Base-by-base conservation (phyloP, 2,797 vertebrate genomes). In the Lutjanus argentimaculatus region DNA sequence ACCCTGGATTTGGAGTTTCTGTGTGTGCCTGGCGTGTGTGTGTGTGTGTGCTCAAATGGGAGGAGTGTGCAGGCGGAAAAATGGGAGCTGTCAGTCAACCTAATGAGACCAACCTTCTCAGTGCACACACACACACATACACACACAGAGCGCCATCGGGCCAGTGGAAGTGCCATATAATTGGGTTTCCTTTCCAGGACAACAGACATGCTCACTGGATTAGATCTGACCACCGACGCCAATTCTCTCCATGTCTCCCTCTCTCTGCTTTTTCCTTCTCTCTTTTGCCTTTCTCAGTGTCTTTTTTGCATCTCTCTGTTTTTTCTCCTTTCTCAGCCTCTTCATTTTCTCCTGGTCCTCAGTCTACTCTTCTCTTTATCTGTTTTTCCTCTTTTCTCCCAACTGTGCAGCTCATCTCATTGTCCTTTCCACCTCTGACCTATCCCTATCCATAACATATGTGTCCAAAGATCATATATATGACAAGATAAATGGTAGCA, bases 151-250 rank as follows among this genome's bases (percentile, higher is more conserved):
- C 78, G 83, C 89, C 87, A 91, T 87, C 81, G 89, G 93, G 91
- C 89, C 93, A 87, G 93, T 94, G 93, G 93, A 95, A 94, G 94
- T 94, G 93, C 92, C 92, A 92, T 92, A 92, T 96, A 95, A 96
- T 96, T 96, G 95, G 93, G 94, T 96, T 96, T 96, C 92, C 93
- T 95, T 94, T 96, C 93, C 94, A 95, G 92, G 93, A 95, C 95
- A 94, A 95, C 93, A 93, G 95, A 92, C 95, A 94, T 92, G 92
- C 92, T 92, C 92, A 89, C 85, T 93, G 93, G 92, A 94, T 93
- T 92, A 93, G 90, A 95, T 95, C 92, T 93, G 93, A 94, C 90
- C 92, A 90, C 79, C 85, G 91, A 91, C 90, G 89, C 91, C 92
- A 91, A 87, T 91, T 93, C 86, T 83, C 83, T 87, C 88, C 78